Conservation (phyloP, 2,113 vertebrate species). For the Sorex fumeus region DNA sequence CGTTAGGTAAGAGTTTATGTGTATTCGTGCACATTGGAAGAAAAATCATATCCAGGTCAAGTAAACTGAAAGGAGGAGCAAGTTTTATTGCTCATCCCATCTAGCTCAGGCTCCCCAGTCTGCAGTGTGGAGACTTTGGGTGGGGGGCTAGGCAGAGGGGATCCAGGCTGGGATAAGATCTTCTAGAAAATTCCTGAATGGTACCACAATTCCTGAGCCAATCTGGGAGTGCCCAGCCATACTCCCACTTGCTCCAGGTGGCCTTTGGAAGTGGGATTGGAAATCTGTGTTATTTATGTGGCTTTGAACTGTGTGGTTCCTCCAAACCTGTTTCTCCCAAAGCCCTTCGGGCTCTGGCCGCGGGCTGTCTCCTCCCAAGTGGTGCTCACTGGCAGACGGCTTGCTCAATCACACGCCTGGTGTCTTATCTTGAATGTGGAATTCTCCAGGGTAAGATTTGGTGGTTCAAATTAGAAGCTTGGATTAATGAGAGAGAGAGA, state of each 20-base stretch:
- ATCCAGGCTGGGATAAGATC: neutral
- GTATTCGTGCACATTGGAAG: neutral
- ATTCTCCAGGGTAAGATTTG: constrained; percentile 60
- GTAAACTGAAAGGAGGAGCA: neutral
- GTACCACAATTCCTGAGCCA: neutral
- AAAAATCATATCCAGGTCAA: neutral
- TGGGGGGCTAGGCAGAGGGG: neutral
- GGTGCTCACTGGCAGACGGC: neutral
- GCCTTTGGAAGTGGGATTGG: neutral
- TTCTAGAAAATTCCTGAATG: constrained; percentile 38
- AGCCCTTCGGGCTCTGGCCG: fast-evolving
- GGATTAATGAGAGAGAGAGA: constrained; percentile 49
- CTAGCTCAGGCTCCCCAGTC: neutral
- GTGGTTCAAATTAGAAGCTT: constrained; percentile 70
- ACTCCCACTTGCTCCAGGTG: neutral
- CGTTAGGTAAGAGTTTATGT: neutral
- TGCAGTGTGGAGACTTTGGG: neutral
- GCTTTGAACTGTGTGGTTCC: neutral
- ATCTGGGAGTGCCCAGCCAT: neutral
- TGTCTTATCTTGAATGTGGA: constrained; percentile 22
- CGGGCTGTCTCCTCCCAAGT: neutral
- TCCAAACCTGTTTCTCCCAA: neutral
- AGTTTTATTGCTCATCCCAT: neutral
- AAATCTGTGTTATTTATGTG: neutral
- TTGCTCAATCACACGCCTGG: neutral